Conservation (phyloP, 2,797 vertebrate species). For the Decapterus maruadsi region DNA sequence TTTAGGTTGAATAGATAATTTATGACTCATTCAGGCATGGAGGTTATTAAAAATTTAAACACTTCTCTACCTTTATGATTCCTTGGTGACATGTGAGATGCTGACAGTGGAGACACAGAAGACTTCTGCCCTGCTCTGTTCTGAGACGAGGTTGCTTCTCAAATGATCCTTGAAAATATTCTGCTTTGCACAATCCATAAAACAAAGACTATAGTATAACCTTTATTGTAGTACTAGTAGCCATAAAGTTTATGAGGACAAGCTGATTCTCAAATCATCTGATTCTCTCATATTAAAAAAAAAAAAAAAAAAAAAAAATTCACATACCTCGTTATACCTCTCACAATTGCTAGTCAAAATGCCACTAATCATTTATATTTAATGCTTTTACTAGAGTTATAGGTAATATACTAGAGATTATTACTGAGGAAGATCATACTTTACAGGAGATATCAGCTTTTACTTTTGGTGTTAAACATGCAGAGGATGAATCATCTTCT, state of each 20-base stretch:
- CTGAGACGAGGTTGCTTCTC: neutral
- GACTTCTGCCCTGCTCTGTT: too few relatives aligned
- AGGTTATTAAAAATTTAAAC: conserved; percentile 20
- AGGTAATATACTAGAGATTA: neutral
- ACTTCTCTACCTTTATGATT: neutral
- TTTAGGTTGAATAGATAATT: conserved; percentile 45
- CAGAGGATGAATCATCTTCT: neutral
- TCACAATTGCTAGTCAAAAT: neutral
- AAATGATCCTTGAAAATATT: neutral
- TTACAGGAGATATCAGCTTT: neutral
- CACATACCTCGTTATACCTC: neutral
- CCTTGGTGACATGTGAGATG: neutral
- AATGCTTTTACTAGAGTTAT: neutral
- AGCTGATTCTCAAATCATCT: too few relatives aligned
- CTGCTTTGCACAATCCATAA: neutral
- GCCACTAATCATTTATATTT: neutral
- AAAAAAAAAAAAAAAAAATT: too few relatives aligned
- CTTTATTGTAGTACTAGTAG: neutral
- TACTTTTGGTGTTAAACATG: neutral
- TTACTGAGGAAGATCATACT: neutral
- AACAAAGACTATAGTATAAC: neutral
- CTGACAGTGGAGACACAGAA: neutral
- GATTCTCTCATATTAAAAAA: too few relatives aligned
- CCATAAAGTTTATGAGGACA: neutral
- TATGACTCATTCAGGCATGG: conserved; percentile 8